Conservation (phyloP, 2,113 vertebrate genomes). For the Tupaia chinensis region DNA sequence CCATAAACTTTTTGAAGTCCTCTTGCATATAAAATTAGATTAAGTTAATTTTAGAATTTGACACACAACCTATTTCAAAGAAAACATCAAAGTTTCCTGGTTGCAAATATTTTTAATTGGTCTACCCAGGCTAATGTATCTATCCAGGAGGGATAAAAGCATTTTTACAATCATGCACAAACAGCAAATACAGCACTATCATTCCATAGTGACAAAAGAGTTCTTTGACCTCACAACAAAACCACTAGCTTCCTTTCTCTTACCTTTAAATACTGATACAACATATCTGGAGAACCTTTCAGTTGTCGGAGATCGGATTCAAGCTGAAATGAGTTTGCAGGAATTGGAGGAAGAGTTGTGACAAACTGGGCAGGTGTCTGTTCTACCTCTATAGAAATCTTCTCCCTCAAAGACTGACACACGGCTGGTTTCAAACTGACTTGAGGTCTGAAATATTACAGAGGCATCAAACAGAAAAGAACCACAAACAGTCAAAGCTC, state of each 20-base stretch:
- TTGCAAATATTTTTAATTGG: not conserved
- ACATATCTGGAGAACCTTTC: conserved; percentile 87
- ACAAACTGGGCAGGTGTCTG: conserved; percentile 47
- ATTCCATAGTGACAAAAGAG: not conserved
- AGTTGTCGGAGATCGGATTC: conserved; percentile 95
- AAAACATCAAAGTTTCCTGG: not conserved
- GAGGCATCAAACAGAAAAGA: conserved; percentile 57
- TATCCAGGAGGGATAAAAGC: not conserved
- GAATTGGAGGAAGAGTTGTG: conserved; percentile 86
- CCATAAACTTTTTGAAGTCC: too few relatives aligned
- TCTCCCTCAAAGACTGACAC: conserved; percentile 56
- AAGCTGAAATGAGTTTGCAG: conserved; percentile 95
- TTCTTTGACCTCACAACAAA: not conserved
- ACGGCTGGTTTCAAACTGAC: conserved; percentile 57
- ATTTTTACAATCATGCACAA: not conserved
- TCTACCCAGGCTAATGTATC: not conserved
- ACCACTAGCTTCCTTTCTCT: not conserved
- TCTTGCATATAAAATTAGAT: not conserved
- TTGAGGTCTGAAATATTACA: conserved; percentile 76
- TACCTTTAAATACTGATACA: conserved; percentile 96
- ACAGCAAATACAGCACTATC: not conserved
- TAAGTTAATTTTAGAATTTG: conserved; percentile 8
- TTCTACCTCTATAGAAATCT: conserved; percentile 70
- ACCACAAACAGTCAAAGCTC: conserved; percentile 18
- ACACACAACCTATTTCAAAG: conserved; percentile 4